Conservation (phyloP, 2,113 vertebrate species). For the Centropristis striata region DNA sequence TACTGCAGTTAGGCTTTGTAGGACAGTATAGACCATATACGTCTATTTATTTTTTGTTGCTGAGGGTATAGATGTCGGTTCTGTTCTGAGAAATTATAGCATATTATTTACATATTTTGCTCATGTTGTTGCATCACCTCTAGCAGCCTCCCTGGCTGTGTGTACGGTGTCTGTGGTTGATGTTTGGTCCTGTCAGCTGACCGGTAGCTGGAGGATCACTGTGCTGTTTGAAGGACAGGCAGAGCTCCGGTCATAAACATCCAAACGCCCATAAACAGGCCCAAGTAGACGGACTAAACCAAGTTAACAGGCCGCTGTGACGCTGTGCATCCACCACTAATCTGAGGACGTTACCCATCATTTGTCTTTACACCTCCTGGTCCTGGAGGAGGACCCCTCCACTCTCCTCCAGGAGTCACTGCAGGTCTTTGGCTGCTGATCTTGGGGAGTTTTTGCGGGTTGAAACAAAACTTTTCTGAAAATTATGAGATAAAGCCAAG, state of each 20-base stretch:
- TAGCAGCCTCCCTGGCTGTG: background rate
- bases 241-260: slow-evolving; percentile 33
- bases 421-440: too few species aligned
- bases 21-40: too few species aligned
- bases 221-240: slow-evolving; percentile 49
- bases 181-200: slow-evolving; percentile 1
- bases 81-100: background rate
- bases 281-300: slow-evolving; percentile 41
- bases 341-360: slow-evolving; percentile 34
- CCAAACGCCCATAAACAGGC: slow-evolving; percentile 55
- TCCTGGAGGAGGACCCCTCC: background rate
- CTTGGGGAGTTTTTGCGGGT: too few species aligned
- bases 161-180: background rate
- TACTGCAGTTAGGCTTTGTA: too few species aligned
- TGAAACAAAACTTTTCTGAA: too few species aligned
- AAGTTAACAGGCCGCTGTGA: slow-evolving; percentile 30
- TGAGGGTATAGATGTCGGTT: too few species aligned
- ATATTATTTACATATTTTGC: background rate
- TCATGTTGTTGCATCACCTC: background rate
- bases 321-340: slow-evolving; percentile 24
- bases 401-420: background rate
- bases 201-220: background rate
- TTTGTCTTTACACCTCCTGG: slow-evolving; percentile 34
- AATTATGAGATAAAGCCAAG: too few species aligned
- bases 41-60: too few species aligned